A percentile compares a stretch with the other conserved stretches of the same genome.
phyloP scores from a whole-genome alignment of 2,797 vertebrate species.

The Paramormyrops hopkinsi region DNA sequence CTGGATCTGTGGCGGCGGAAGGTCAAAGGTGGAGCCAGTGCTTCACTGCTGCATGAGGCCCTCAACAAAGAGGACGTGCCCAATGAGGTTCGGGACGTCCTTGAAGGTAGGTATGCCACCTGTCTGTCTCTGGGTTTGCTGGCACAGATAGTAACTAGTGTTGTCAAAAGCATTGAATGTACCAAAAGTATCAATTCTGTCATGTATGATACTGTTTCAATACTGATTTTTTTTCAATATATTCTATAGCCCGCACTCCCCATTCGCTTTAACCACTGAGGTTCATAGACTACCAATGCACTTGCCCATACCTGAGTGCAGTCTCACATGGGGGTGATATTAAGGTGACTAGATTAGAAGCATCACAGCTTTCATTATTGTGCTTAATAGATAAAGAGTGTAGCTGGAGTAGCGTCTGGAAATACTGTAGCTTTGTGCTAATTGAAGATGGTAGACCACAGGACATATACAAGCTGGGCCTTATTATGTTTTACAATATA shows the following conservation, averaged over 20 bases:
- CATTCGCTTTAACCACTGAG: neutral
- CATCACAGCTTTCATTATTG: neutral
- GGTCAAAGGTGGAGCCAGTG: conserved; percentile 47
- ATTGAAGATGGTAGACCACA: neutral
- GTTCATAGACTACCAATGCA: neutral
- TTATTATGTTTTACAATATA: neutral
- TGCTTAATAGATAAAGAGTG: neutral
- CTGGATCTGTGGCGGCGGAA: conserved; percentile 65
- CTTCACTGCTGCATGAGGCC: conserved; percentile 40
- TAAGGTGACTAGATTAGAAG: neutral
- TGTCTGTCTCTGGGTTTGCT: neutral
- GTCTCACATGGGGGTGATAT: neutral
- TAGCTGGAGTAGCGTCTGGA: neutral
- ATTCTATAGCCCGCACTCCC: neutral
- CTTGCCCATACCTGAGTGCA: neutral
- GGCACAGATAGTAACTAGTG: neutral
- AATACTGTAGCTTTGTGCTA: neutral
- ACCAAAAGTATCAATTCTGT: neutral
- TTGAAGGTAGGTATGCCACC: neutral
- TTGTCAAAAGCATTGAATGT: neutral
- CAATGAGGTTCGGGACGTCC: conserved; percentile 52
- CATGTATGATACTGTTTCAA: neutral
- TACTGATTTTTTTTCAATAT: neutral
- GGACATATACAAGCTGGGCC: neutral
- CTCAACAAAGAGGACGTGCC: conserved; percentile 55